Evolutionary conservation across 2,888 invertebrate species (phyloP).

Genomic region (Merodon equestris): DNA sequence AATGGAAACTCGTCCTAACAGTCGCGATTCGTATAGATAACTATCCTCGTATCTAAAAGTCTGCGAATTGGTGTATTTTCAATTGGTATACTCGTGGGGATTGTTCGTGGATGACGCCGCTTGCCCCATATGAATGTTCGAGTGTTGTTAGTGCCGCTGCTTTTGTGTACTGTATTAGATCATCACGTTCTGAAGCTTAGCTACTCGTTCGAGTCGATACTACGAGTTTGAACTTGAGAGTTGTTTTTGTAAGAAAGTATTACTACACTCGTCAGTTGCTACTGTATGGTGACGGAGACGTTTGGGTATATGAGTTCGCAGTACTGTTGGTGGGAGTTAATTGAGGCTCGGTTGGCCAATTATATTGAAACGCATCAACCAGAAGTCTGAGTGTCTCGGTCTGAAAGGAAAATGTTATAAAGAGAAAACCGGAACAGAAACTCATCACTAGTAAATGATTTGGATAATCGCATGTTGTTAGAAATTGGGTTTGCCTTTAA

Average conservation of each 20-base stretch:
- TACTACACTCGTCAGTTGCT: too few species aligned
- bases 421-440: neutral
- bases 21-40: conserved; percentile 51
- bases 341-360: conserved; percentile 16
- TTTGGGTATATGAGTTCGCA: conserved; percentile 18
- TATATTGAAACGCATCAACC: neutral
- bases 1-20: conserved; percentile 51
- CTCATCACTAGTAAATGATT: neutral
- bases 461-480: too few species aligned
- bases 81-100: conserved; percentile 40
- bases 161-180: conserved; percentile 52
- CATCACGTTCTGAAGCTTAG: conserved; percentile 38
- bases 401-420: neutral
- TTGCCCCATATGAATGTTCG: too few species aligned
- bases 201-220: neutral
- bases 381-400: conserved; percentile 9
- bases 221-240: conserved; percentile 18
- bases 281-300: neutral
- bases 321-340: conserved; percentile 27
- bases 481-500: too few species aligned
- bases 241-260: neutral
- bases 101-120: conserved; percentile 21
- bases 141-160: conserved; percentile 8
- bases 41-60: conserved; percentile 44
- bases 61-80: conserved; percentile 40